A percentile compares a stretch with the other conserved stretches of the same genome.
Conservation (phyloP, 2,888 invertebrate genomes). For the Carterocephalus palaemon region DNA sequence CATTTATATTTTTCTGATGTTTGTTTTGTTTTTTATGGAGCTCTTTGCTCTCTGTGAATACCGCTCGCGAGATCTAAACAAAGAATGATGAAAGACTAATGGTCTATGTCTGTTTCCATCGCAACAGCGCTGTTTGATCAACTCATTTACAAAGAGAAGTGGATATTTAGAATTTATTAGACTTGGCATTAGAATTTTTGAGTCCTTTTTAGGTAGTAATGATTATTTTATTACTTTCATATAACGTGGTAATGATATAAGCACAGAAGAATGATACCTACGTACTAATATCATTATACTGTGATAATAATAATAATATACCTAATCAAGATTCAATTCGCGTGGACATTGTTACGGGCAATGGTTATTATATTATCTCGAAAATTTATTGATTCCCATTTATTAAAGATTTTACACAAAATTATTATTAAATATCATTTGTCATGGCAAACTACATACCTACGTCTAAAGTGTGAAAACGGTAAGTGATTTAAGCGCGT, state of each 20-base stretch:
- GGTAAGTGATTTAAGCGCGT: no score
- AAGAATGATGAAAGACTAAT: constrained; percentile 73
- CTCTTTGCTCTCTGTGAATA: constrained; percentile 59
- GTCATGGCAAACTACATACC: no score
- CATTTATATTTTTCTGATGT: constrained; percentile 76
- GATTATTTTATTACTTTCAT: no score
- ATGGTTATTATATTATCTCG: no score
- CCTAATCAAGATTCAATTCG: background rate
- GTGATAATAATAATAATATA: background rate
- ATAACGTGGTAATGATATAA: no score
- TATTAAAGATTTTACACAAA: no score
- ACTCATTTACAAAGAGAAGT: constrained; percentile 60
- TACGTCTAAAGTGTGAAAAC: no score
- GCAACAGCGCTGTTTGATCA: constrained; percentile 68
- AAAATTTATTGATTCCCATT: no score
- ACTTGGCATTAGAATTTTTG: constrained; percentile 6
- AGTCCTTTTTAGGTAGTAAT: no score
- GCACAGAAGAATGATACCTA: no score
- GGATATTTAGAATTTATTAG: constrained; percentile 41
- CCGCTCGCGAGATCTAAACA: constrained; percentile 66
- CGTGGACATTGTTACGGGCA: background rate
- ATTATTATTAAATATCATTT: no score
- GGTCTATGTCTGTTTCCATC: constrained; percentile 65
- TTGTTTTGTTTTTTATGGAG: constrained; percentile 69
- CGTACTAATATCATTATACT: background rate